These are phyloP conservation scores for Strongylocentrotus purpuratus DNA, from an alignment of 35 echinoderm and acorn worm species.

Conservation along the genomic window DNA sequence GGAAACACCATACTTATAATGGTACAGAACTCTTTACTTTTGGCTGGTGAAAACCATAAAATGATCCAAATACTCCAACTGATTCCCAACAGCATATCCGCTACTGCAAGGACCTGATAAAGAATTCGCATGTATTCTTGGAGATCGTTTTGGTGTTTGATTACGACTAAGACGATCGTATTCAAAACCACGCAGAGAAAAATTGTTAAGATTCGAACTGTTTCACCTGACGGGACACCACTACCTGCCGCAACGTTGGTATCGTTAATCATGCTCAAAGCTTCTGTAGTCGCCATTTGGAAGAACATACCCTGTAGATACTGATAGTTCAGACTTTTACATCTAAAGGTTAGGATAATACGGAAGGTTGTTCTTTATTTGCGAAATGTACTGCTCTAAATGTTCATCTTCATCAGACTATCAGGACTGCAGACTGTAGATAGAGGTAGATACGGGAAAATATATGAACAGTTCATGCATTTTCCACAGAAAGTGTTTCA, in stretches of 20 bases:
- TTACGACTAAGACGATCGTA: background rate
- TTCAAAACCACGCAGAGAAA: background rate
- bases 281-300: background rate
- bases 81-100: background rate
- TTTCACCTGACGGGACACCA: background rate
- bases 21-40: background rate
- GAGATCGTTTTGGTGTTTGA: conserved; percentile 2
- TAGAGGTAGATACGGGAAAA: too few species aligned
- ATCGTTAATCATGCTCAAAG: background rate
- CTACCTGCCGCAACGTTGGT: background rate
- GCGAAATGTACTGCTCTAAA: too few species aligned
- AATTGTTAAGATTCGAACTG: background rate
- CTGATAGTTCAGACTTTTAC: too few species aligned
- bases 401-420: too few species aligned
- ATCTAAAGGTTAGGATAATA: too few species aligned
- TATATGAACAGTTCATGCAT: too few species aligned
- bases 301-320: too few species aligned
- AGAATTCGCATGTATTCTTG: background rate
- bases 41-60: background rate
- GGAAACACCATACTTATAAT: background rate
- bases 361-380: too few species aligned
- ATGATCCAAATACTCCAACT: background rate
- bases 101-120: background rate
- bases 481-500: too few species aligned
- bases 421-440: too few species aligned